Evolutionary conservation across 2,797 vertebrate species (phyloP), one percentile per base, ranked within the genome.

Genomic region (Pseudochaenichthys georgianus): DNA sequence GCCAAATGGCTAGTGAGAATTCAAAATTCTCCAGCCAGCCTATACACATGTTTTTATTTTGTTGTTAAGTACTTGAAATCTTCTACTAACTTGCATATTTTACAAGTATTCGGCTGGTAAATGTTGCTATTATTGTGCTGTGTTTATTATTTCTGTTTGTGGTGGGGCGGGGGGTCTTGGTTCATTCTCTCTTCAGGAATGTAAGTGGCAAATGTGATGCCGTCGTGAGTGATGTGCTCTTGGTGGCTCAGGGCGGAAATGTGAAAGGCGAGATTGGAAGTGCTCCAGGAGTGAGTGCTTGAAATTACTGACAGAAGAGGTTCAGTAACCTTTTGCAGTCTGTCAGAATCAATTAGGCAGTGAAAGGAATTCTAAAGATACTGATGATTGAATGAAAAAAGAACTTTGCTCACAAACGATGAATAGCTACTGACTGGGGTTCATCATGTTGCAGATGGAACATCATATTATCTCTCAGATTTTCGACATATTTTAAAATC

Each of bases 251-350:
- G 82, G 80, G 84, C 60, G 64, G 84, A 90, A 82, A 93, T 85
- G 84, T 91, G 85, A 92, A 91, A 91, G 84, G 78, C 89, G 84
- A 88, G 81, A 89, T 87, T 90, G 91, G 85, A 91, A 83, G 85
- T 83, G 85, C 79, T 91, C 87, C 81, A 88, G 89, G 84, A 93
- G 86, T 82, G 89, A 87, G 86, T 88, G 89, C 88, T 91, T 88
- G 86, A 93, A 92, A 94, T 91, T 90, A 91, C 92, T 88, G 88
- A 91, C 86, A 91, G 89, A 91, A 89, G 89, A 92, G 89, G 89
- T 92, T 94, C 85, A 87, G 84, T 87, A 88, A 94, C 92, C 91
- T 94, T 89, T 91, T 80, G 80, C 87, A 88, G 86, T 84, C 83
- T 91, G 89, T 88, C 93, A 89, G 88, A 87, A 89, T 93, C 89